Evolutionary conservation across 2,888 invertebrate species (phyloP).

Genomic region (Tetheella fluctuosa): DNA sequence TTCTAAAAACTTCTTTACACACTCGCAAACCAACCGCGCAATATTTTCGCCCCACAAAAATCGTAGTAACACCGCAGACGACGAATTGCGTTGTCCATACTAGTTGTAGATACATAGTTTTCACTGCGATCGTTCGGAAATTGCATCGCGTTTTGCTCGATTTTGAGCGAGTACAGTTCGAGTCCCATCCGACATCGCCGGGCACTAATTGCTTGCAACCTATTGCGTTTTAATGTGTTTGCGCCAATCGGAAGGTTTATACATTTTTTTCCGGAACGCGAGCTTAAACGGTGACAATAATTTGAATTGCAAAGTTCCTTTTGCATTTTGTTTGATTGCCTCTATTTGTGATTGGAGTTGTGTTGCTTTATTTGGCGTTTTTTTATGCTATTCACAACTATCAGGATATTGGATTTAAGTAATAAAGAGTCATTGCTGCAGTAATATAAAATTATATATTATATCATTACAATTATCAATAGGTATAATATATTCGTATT

Average conservation of each 20-base stretch:
- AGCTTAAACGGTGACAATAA: conserved; percentile 41
- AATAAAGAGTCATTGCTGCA: too few species aligned
- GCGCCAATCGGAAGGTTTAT: conserved; percentile 51
- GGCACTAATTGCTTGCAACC: conserved; percentile 72
- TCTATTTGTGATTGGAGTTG: conserved; percentile 5
- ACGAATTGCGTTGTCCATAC: conserved; percentile 17
- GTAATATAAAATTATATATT: too few species aligned
- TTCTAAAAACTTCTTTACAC: neutral
- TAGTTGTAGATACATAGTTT: conserved; percentile 14
- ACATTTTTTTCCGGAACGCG: conserved; percentile 36
- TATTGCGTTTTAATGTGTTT: conserved; percentile 73
- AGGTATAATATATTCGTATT: too few species aligned
- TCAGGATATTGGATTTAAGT: too few species aligned
- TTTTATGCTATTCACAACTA: too few species aligned
- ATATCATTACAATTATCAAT: too few species aligned
- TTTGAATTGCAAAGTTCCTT: conserved; percentile 36
- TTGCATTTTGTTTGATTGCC: conserved; percentile 6
- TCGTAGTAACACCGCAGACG: neutral
- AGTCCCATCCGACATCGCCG: conserved; percentile 25
- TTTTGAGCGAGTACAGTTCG: conserved; percentile 13
- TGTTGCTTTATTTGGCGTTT: neutral
- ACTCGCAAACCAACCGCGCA: neutral
- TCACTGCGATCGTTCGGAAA: conserved; percentile 50
- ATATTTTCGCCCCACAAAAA: neutral
- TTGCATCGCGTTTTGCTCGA: conserved; percentile 55